These are phyloP conservation scores for Dicyrtomina minuta DNA, from an alignment of 2,888 invertebrate species.

Conservation along the genomic window DNA sequence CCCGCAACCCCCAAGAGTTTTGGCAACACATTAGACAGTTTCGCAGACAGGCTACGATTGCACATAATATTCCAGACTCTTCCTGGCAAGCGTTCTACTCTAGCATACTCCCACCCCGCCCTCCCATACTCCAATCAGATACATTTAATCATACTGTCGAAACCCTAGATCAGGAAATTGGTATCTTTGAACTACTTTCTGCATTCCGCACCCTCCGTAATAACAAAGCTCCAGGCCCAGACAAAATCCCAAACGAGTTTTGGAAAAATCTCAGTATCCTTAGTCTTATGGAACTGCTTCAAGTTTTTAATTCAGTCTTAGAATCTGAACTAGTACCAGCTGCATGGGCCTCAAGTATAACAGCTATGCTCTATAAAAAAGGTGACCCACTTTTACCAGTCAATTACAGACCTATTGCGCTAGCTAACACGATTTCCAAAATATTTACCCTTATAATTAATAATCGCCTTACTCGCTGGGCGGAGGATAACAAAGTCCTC, in stretches of 20 bases:
- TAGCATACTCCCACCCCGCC: no score
- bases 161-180: no score
- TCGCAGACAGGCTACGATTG: no score
- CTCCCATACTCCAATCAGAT: no score
- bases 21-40: no score
- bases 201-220: no score
- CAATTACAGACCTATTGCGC: constrained; percentile 40
- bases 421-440: constrained; percentile 23
- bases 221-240: constrained; percentile 21
- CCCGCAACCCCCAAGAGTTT: no score
- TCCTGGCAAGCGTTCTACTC: no score
- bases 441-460: not conserved
- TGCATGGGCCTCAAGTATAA: constrained; percentile 35
- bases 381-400: constrained; percentile 35
- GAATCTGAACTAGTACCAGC: not conserved
- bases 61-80: no score
- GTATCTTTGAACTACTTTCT: no score
- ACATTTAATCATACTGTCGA: no score
- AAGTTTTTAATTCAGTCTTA: not conserved
- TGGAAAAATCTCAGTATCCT: not conserved
- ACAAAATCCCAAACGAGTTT: constrained; percentile 13
- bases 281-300: not conserved
- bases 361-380: constrained; percentile 44
- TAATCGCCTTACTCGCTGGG: constrained; percentile 30
- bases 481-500: constrained; percentile 41